A percentile compares a stretch with the other conserved stretches of the same genome.
Conservation (phyloP, 2,797 vertebrate genomes). For the Argentina silus region DNA sequence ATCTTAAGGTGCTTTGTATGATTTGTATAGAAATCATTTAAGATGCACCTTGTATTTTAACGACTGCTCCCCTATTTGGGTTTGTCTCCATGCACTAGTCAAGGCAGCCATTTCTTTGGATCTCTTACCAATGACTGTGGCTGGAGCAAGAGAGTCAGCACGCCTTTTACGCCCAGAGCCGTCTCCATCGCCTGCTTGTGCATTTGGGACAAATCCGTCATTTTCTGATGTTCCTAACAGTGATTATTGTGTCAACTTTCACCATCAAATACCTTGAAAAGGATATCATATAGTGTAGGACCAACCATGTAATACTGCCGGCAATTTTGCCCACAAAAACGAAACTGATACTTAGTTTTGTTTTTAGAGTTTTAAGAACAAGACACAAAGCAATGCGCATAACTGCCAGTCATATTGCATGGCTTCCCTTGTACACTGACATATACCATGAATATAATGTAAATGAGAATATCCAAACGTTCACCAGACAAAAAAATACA, state of each 20-base stretch:
- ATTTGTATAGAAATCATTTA: neutral
- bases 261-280: neutral
- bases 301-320: neutral
- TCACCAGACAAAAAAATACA: too few species aligned
- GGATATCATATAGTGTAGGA: neutral
- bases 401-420: too few species aligned
- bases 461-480: too few species aligned
- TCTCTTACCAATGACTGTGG: conserved; percentile 24
- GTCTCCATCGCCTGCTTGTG: conserved; percentile 5
- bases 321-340: neutral
- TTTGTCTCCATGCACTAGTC: conserved; percentile 5
- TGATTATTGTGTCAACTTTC: neutral
- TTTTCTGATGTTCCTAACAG: conserved; percentile 10
- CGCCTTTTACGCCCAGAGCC: neutral
- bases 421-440: neutral
- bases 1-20: too few species aligned
- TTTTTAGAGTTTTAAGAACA: too few species aligned
- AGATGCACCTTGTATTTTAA: neutral
- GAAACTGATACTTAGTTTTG: too few species aligned
- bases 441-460: conserved; percentile 1
- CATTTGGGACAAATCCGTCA: conserved; percentile 11
- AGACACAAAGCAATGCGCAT: too few species aligned
- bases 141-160: neutral
- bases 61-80: neutral
- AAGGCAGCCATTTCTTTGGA: neutral